Percentiles rank a stretch among this genome's conserved stretches.
These are phyloP conservation scores for Bucorvus abyssinicus DNA, from an alignment of 2,797 vertebrate species.

Conservation along the genomic window DNA sequence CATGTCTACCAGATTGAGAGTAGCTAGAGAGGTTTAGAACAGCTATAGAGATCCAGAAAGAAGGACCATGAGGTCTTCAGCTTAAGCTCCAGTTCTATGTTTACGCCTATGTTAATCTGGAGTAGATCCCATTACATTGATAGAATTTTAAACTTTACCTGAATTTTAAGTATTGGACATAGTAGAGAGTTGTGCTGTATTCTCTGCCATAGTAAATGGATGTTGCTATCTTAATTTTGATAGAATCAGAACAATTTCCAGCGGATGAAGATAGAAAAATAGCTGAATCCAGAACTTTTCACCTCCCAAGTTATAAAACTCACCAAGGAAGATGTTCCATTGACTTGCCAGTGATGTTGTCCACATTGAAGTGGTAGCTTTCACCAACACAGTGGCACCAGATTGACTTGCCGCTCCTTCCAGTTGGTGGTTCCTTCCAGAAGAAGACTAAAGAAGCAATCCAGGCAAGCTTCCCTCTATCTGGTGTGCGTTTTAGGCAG, in stretches of 20 bases:
- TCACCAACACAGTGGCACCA: not conserved
- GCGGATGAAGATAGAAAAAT: not conserved
- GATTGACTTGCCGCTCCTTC: not conserved
- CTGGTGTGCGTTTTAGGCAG: rapidly evolving
- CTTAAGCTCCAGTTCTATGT: not conserved
- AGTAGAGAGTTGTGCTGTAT: not conserved
- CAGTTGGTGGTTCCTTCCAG: not conserved
- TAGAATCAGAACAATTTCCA: not conserved
- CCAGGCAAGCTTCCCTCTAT: not conserved
- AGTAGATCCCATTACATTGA: not conserved
- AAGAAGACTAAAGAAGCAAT: not conserved
- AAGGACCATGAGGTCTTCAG: not conserved
- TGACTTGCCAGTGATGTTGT: not conserved
- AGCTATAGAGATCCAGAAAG: not conserved
- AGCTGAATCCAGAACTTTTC: not conserved
- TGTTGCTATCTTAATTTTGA: not conserved
- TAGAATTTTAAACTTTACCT: not conserved
- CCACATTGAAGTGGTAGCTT: not conserved
- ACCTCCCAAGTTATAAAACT: not conserved
- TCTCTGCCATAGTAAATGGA: not conserved
- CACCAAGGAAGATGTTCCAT: not conserved
- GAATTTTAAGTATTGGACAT: not conserved
- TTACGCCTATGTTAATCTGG: not conserved
- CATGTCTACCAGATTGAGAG: not conserved
- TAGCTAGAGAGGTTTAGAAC: not conserved